Conservation (phyloP, 2,888 invertebrate genomes). For the Eristalis intricaria region DNA sequence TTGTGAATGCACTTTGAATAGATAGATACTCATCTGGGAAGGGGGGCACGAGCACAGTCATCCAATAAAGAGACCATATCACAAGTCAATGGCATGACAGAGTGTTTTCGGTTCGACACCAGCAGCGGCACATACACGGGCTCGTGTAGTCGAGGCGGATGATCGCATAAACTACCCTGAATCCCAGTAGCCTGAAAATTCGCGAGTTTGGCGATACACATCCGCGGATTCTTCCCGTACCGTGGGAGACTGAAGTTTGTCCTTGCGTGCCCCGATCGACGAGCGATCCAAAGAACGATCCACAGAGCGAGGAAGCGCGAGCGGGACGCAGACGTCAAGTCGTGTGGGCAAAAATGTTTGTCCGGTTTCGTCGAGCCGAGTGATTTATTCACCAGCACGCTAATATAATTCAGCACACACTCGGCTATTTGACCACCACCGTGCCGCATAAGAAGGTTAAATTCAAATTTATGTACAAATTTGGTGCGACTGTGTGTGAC, state of each 20-base stretch:
- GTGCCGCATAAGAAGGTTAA: conserved; percentile 44
- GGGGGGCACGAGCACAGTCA: background rate
- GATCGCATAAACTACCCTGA: background rate
- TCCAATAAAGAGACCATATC: conserved; percentile 12
- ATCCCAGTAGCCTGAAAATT: background rate
- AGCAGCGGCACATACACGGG: background rate
- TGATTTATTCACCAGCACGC: conserved; percentile 66
- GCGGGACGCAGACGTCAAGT: conserved; percentile 41
- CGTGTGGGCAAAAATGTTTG: conserved; percentile 62
- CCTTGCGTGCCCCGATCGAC: background rate
- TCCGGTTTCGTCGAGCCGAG: conserved; percentile 33
- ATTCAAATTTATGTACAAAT: conserved; percentile 64
- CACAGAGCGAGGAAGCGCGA: background rate
- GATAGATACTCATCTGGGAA: conserved; percentile 27
- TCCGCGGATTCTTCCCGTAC: background rate
- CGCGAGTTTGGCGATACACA: background rate
- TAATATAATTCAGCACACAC: conserved; percentile 71
- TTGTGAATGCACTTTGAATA: conserved; percentile 39
- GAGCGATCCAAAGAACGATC: background rate
- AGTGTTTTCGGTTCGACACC: conserved; percentile 7
- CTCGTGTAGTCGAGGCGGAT: too few species aligned
- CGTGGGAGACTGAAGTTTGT: conserved; percentile 35
- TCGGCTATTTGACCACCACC: conserved; percentile 35
- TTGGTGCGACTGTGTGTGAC: conserved; percentile 43
- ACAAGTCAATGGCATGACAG: background rate